Percentiles rank a stretch among this genome's conserved stretches.
phyloP scores from a whole-genome alignment of 2,113 vertebrate genomes.

The Salvator merianae region DNA sequence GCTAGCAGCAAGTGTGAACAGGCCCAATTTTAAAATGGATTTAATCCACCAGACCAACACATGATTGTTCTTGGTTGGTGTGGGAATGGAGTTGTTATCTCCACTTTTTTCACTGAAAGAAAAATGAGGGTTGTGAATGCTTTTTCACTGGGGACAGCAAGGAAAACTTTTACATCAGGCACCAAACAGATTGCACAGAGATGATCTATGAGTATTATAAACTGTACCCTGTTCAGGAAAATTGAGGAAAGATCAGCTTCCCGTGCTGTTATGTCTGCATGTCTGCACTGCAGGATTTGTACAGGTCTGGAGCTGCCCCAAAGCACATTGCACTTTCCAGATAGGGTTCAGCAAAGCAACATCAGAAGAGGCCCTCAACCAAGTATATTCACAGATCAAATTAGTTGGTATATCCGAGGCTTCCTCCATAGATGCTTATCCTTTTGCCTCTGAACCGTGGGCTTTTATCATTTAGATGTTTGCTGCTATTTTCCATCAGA shows the following conservation, averaged over 20 bases:
- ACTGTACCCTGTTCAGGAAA: neutral
- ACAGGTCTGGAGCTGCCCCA: too few species aligned
- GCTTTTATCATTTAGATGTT: neutral
- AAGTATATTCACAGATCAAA: neutral
- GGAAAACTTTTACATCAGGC: neutral
- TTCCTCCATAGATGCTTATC: neutral
- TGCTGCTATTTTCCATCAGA: neutral
- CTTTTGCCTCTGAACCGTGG: neutral
- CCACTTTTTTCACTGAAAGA: neutral
- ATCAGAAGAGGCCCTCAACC: neutral
- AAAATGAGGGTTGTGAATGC: neutral
- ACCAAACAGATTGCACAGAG: neutral
- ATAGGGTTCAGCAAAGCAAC: neutral
- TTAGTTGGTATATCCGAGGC: neutral
- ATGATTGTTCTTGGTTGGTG: too few species aligned
- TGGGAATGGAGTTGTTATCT: neutral
- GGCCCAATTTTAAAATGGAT: too few species aligned
- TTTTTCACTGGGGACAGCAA: neutral
- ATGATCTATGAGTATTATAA: neutral
- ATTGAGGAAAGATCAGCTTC: neutral
- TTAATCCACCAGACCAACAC: too few species aligned
- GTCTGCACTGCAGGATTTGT: too few species aligned
- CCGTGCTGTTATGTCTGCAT: neutral
- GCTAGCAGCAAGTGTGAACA: too few species aligned
- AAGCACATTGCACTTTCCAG: neutral